phyloP scores from a whole-genome alignment of 2,113 vertebrate genomes.

The Callopanchax toddi region DNA sequence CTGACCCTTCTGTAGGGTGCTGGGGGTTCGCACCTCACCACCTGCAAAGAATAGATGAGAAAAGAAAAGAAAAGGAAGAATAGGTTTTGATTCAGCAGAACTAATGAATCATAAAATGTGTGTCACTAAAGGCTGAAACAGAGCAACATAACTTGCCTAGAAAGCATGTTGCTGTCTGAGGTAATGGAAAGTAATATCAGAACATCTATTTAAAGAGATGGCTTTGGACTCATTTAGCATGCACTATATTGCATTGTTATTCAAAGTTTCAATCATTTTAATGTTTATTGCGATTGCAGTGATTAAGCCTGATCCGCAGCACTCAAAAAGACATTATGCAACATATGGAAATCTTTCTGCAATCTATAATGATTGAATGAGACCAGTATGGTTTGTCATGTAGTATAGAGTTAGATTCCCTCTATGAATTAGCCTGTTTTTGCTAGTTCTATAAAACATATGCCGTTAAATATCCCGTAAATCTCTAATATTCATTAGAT shows the following conservation, averaged over 20 bases:
- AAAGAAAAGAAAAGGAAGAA: neutral
- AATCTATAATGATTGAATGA: neutral
- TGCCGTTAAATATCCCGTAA: no score
- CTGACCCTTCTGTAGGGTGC: slow-evolving; percentile 60
- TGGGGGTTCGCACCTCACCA: slow-evolving; percentile 79
- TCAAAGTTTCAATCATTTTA: slow-evolving; percentile 29
- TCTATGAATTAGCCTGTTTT: slow-evolving; percentile 10
- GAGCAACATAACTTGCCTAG: slow-evolving; percentile 34
- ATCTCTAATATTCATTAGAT: no score
- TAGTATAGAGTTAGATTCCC: slow-evolving; percentile 1
- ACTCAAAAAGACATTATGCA: slow-evolving; percentile 15
- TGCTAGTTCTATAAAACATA: neutral
- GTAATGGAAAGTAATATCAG: slow-evolving; percentile 53
- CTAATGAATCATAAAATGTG: slow-evolving; percentile 24
- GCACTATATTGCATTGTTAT: slow-evolving; percentile 24
- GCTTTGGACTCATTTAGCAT: slow-evolving; percentile 48
- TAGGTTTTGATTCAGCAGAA: slow-evolving; percentile 4
- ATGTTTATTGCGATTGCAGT: slow-evolving; percentile 3
- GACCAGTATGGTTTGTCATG: slow-evolving; percentile 6
- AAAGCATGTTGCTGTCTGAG: slow-evolving; percentile 48
- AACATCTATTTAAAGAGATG: slow-evolving; percentile 55
- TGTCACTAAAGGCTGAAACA: slow-evolving; percentile 22
- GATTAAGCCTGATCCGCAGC: neutral
- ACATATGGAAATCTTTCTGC: neutral
- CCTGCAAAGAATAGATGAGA: slow-evolving; percentile 52